Evolutionary conservation across 2,888 invertebrate species (phyloP).

Genomic region (Tortricodes alternella): DNA sequence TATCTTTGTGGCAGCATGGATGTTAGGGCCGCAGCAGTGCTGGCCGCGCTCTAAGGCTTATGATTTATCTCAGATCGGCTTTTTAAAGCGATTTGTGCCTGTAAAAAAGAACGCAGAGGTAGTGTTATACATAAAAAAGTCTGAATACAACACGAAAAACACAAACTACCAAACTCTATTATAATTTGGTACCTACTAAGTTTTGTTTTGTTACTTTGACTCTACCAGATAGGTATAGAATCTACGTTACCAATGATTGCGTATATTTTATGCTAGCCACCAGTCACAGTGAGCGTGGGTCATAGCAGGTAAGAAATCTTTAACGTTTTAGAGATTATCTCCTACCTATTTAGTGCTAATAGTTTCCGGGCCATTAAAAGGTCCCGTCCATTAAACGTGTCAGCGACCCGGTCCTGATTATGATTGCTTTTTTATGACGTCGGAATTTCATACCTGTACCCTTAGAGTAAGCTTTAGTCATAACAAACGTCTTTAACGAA

Average conservation of each 20-base stretch:
- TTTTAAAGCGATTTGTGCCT: too few relatives aligned
- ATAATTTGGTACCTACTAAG: too few relatives aligned
- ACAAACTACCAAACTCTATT: too few relatives aligned
- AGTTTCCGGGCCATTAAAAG: conserved; percentile 27
- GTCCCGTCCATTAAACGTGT: conserved; percentile 22
- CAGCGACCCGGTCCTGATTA: conserved; percentile 9
- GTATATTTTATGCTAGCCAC: neutral
- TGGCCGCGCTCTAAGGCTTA: too few relatives aligned
- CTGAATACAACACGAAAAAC: too few relatives aligned
- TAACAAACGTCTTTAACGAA: too few relatives aligned
- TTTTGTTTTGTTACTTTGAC: too few relatives aligned
- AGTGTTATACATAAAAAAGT: too few relatives aligned
- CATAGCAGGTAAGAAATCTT: conserved; percentile 20
- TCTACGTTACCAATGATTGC: neutral
- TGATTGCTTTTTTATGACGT: conserved; percentile 3
- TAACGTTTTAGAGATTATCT: conserved; percentile 17
- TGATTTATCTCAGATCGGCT: too few relatives aligned
- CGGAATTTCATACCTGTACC: conserved; percentile 4
- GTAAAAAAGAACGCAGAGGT: too few relatives aligned
- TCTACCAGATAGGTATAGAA: neutral
- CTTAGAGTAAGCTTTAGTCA: neutral
- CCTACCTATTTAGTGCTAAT: conserved; percentile 25
- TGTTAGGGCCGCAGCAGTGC: too few relatives aligned
- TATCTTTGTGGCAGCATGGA: too few relatives aligned
- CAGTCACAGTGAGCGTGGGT: conserved; percentile 8